These are phyloP conservation scores for Perognathus longimembris DNA, from an alignment of 2,113 vertebrate genomes.

Conservation along the genomic window DNA sequence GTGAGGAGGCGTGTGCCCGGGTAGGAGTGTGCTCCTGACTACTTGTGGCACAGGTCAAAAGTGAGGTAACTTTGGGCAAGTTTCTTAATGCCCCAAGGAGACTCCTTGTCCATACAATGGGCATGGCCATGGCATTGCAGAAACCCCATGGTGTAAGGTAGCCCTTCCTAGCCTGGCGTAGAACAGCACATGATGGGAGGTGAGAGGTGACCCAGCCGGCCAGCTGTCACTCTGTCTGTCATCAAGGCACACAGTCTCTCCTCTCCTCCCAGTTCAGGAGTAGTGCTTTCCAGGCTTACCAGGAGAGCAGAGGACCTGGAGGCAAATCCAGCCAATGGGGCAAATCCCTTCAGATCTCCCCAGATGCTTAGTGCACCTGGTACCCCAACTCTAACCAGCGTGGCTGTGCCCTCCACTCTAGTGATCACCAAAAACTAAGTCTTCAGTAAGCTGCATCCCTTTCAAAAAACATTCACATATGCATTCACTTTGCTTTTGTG, in stretches of 20 bases:
- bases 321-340: no score
- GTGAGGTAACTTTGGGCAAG: not conserved
- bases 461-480: not conserved
- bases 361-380: not conserved
- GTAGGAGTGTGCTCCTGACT: not conserved
- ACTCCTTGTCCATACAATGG: not conserved
- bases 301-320: no score
- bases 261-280: no score
- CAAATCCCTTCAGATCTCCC: not conserved
- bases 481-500: not conserved
- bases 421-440: not conserved
- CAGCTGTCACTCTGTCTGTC: accelerated
- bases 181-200: not conserved
- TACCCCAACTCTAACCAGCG: not conserved
- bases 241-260: not conserved
- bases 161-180: not conserved
- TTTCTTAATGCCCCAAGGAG: not conserved
- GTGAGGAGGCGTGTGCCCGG: accelerated
- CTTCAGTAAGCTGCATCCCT: not conserved
- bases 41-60: not conserved
- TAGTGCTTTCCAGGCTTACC: no score
- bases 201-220: no score
- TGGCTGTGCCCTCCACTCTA: not conserved
- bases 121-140: no score
- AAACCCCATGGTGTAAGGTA: not conserved